A percentile compares a stretch with the other conserved stretches of the same genome.
Evolutionary conservation across 2,797 vertebrate genomes (phyloP).

Genomic region (Falco novaeseelandiae): DNA sequence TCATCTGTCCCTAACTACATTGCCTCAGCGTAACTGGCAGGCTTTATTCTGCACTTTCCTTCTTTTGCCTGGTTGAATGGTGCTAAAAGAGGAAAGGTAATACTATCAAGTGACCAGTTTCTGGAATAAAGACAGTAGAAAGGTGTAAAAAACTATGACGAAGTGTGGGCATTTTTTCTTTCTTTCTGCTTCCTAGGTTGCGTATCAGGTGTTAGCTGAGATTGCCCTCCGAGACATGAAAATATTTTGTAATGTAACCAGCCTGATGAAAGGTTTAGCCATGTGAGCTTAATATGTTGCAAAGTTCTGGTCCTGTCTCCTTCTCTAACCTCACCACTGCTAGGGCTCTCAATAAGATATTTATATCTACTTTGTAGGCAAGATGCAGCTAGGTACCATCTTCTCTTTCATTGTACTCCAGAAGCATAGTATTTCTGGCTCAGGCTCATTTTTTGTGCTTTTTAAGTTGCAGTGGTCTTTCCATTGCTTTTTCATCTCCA

Average conservation of each 20-base stretch:
- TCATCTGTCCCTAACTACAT: background rate
- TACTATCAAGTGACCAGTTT: background rate
- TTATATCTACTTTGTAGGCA: background rate
- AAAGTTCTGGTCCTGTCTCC: background rate
- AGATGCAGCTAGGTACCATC: background rate
- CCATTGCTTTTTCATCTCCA: background rate
- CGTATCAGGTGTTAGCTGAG: background rate
- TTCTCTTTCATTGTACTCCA: background rate
- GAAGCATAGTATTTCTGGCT: background rate
- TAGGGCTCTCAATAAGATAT: background rate
- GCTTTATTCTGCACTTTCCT: background rate
- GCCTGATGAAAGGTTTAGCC: background rate
- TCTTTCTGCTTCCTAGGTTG: background rate
- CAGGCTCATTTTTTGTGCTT: background rate
- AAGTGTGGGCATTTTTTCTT: background rate
- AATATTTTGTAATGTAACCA: background rate
- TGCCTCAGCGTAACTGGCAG: background rate
- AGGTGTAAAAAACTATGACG: background rate
- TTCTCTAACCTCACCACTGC: background rate
- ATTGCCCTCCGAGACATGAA: background rate
- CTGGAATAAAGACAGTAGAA: background rate
- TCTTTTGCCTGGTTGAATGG: background rate
- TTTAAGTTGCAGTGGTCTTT: background rate
- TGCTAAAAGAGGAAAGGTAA: background rate
- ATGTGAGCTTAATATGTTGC: background rate